A percentile compares a stretch with the other conserved stretches of the same genome.
These are phyloP conservation scores for Sminthurides bifidus DNA, from an alignment of 1,140 invertebrate species.

Conservation along the genomic window DNA sequence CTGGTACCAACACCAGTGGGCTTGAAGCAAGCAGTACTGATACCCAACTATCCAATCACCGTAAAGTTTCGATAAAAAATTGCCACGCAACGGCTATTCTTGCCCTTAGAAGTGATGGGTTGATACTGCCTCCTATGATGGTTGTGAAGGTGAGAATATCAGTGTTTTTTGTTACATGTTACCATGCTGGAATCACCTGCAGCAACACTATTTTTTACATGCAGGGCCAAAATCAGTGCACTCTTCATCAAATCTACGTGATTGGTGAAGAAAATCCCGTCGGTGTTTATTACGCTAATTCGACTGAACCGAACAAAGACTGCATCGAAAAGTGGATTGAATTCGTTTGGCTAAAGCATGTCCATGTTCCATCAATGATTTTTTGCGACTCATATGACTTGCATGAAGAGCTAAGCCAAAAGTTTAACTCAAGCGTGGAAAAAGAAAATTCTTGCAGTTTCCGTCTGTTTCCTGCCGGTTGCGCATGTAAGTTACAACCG, in stretches of 20 bases:
- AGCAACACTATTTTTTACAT: background rate
- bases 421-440: background rate
- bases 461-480: slow-evolving; percentile 32
- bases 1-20: background rate
- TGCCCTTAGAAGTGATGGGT: slow-evolving; percentile 17
- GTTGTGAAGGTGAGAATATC: slow-evolving; percentile 16
- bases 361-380: slow-evolving; percentile 17
- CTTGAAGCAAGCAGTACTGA: background rate
- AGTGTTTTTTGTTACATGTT: background rate
- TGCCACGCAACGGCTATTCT: slow-evolving; percentile 28
- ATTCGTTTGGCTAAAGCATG: slow-evolving; percentile 21
- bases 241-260: slow-evolving; percentile 13
- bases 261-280: slow-evolving; percentile 15
- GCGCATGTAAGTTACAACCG: slow-evolving; percentile 30
- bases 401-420: slow-evolving; percentile 6
- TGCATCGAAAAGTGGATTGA: slow-evolving; percentile 22
- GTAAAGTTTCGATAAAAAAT: slow-evolving; percentile 19
- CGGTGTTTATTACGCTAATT: slow-evolving; percentile 20
- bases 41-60: background rate
- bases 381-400: slow-evolving; percentile 27
- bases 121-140: slow-evolving; percentile 22
- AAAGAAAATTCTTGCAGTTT: slow-evolving; percentile 7
- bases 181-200: too few species aligned
- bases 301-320: slow-evolving; percentile 16
- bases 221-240: slow-evolving; percentile 5